These are phyloP conservation scores for Drosophila algonquin DNA, from an alignment of 2,888 invertebrate species.

Conservation along the genomic window DNA sequence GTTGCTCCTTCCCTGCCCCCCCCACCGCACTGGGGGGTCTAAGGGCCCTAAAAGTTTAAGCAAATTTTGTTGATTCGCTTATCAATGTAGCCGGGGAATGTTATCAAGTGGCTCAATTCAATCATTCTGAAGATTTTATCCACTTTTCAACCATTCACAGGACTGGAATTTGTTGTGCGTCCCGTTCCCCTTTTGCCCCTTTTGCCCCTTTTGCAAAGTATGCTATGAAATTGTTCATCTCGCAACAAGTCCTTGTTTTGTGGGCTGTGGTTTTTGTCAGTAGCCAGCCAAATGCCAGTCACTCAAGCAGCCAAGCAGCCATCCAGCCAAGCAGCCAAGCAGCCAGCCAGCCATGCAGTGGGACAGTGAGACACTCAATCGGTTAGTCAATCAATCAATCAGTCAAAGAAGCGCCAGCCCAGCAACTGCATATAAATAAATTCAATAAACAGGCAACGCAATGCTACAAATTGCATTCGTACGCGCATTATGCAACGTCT, in stretches of 20 bases:
- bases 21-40: no score
- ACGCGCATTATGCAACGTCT: conserved; percentile 1
- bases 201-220: conserved; percentile 5
- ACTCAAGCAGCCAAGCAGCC: conserved; percentile 16
- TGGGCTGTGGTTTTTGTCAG: conserved; percentile 14
- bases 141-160: not conserved
- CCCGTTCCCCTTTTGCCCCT: not conserved
- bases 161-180: not conserved
- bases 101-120: conserved; percentile 1
- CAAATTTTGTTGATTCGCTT: not conserved
- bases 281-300: conserved; percentile 35
- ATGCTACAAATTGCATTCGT: conserved; percentile 67
- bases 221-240: conserved; percentile 17
- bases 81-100: conserved; percentile 1
- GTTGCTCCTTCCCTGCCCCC: not conserved
- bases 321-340: conserved; percentile 6
- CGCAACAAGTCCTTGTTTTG: conserved; percentile 13
- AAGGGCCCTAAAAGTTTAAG: not conserved
- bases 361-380: conserved; percentile 15
- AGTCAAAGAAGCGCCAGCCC: conserved; percentile 48
- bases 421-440: conserved; percentile 68
- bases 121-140: not conserved
- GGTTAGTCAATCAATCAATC: conserved; percentile 47
- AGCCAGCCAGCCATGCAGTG: not conserved
- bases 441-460: conserved; percentile 66